These are phyloP conservation scores for Echinarachnius parma DNA, from an alignment of 53 echinoderm and acorn worm species.

Conservation along the genomic window DNA sequence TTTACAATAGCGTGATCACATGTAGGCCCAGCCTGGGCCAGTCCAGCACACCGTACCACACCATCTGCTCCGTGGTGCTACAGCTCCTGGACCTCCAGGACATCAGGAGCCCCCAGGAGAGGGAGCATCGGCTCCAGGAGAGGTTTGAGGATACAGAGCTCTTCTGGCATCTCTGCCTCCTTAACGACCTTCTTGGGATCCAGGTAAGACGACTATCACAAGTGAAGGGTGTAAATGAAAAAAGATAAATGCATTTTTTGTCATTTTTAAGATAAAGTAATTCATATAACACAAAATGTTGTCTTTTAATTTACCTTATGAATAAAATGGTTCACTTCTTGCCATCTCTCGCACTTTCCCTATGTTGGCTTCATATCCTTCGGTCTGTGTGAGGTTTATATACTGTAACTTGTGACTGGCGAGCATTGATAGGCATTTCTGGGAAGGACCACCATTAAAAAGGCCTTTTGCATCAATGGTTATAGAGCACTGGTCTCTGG, in stretches of 20 bases:
- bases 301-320: background rate
- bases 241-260: background rate
- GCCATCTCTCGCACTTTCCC: too few species aligned
- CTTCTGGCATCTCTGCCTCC: conserved; percentile 68
- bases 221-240: too few species aligned
- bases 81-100: conserved; percentile 63
- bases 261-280: background rate
- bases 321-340: too few species aligned
- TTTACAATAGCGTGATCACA: conserved; percentile 74
- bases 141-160: conserved; percentile 61
- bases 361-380: too few species aligned
- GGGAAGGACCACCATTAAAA: too few species aligned
- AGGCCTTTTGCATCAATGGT: too few species aligned
- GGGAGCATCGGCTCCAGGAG: conserved; percentile 65
- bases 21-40: conserved; percentile 58
- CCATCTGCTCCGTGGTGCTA: conserved; percentile 64
- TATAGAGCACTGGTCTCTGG: too few species aligned
- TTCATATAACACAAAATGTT: background rate
- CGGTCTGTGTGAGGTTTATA: too few species aligned
- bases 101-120: conserved; percentile 64
- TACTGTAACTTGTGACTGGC: too few species aligned
- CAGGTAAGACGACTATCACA: conserved; percentile 74
- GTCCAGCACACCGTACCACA: conserved; percentile 76
- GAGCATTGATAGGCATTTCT: too few species aligned
- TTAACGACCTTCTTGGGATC: conserved; percentile 88